Percentiles rank a stretch among this genome's conserved stretches.
Evolutionary conservation across 2,888 invertebrate genomes (phyloP).

Genomic region (Synanthedon vespiformis): DNA sequence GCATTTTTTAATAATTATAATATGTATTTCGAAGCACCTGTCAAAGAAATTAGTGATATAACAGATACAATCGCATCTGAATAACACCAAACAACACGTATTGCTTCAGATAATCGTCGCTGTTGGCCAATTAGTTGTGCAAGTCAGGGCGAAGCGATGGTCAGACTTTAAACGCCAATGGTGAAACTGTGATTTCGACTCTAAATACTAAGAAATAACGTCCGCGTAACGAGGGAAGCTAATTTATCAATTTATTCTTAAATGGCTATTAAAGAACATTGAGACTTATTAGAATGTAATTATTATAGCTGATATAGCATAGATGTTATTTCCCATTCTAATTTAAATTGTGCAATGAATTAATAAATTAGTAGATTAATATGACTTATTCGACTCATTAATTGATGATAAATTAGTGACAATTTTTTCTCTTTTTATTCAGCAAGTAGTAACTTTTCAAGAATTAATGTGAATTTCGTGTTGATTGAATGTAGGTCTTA

Average conservation of each 20-base stretch:
- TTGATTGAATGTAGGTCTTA: too few species aligned
- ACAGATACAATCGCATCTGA: constrained; percentile 5
- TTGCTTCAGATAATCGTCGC: constrained; percentile 14
- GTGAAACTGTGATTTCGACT: constrained; percentile 25
- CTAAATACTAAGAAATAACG: constrained; percentile 16
- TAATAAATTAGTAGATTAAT: too few species aligned
- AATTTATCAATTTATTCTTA: too few species aligned
- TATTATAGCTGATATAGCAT: too few species aligned
- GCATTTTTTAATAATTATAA: too few species aligned
- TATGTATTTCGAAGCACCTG: constrained; percentile 1
- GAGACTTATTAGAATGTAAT: background rate
- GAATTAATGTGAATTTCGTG: too few species aligned
- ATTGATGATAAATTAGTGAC: too few species aligned
- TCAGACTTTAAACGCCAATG: constrained; percentile 22
- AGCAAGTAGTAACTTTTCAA: too few species aligned
- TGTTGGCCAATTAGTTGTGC: constrained; percentile 37
- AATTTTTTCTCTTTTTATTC: too few species aligned
- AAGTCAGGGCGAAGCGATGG: constrained; percentile 35
- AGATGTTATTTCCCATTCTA: too few species aligned
- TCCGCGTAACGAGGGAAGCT: background rate
- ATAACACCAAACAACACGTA: constrained; percentile 25
- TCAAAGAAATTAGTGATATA: constrained; percentile 1
- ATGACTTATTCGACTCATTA: too few species aligned
- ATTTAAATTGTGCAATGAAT: too few species aligned
- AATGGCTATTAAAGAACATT: background rate